These are phyloP conservation scores for Osmerus eperlanus DNA, from an alignment of 2,113 vertebrate genomes.

Conservation along the genomic window DNA sequence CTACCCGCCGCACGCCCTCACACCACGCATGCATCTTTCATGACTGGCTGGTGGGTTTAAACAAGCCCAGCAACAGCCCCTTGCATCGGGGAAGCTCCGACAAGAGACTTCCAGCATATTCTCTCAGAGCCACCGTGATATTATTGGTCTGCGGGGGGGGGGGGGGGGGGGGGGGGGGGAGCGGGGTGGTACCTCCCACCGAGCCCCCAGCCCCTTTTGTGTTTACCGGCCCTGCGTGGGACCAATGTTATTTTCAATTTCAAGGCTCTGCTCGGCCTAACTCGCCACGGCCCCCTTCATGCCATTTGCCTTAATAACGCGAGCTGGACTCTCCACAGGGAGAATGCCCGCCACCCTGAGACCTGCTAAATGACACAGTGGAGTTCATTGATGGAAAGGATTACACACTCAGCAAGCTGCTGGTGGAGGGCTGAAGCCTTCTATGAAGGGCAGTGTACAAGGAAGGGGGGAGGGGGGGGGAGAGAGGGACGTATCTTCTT, in stretches of 20 bases:
- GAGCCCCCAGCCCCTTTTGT: slow-evolving; percentile 57
- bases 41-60: slow-evolving; percentile 61
- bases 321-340: slow-evolving; percentile 61
- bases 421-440: slow-evolving; percentile 33
- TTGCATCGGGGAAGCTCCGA: slow-evolving; percentile 30
- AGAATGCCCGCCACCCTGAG: slow-evolving; percentile 60
- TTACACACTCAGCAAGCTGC: slow-evolving; percentile 53
- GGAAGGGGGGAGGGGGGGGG: slow-evolving; percentile 38
- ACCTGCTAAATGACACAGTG: slow-evolving; percentile 68
- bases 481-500: background rate
- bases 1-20: slow-evolving; percentile 26
- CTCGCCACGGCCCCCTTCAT: slow-evolving; percentile 50
- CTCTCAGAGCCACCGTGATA: slow-evolving; percentile 48
- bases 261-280: slow-evolving; percentile 61
- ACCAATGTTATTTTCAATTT: slow-evolving; percentile 70
- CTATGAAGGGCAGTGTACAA: slow-evolving; percentile 56
- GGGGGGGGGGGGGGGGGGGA: background rate
- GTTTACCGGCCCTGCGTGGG: slow-evolving; percentile 67
- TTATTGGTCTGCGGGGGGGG: slow-evolving; percentile 43
- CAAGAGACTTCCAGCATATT: background rate
- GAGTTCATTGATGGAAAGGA: slow-evolving; percentile 71
- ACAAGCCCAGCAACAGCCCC: slow-evolving; percentile 55
- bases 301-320: slow-evolving; percentile 70
- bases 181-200: slow-evolving; percentile 28
- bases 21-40: slow-evolving; percentile 60